Evolutionary conservation across 92 coral and sea anemone genomes (phyloP), one percentile per base, ranked within the genome.

Genomic region (Pocillopora meandrina): DNA sequence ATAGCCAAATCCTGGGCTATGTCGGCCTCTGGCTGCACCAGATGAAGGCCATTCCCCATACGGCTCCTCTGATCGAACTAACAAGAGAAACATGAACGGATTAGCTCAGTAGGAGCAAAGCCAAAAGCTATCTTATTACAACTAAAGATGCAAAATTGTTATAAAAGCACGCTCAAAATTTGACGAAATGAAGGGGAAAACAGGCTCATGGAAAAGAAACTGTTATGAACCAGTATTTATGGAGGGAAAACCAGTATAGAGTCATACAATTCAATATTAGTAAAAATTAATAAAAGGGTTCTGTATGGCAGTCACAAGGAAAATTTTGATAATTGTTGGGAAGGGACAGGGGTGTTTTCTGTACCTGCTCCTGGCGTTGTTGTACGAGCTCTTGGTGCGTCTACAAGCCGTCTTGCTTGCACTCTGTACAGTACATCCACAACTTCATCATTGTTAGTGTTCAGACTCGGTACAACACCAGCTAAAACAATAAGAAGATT

Each of bases 381-480:
- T 14, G 34, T 20, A 57, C 96, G 91, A 12, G 92, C 86, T 65
- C 95, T 90, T 11, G 99, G 98, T 47, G 87, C 83, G 63, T 97
- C 99, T 52, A 92, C 57, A 88, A 97, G 92, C 76, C 92, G 88
- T 92, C 80, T 84, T 42, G 93, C 99, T 65, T 97, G 99, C 18
- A 97, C 99, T 78, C 99, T 89, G 92, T 92, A 97, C 75, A 93
- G 85, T 12, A 97, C 95, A 75, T 97, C 99, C 79, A 92, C 92
- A 60, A 94, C 95, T 65, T 97, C 99, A 26, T 86, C 90, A 47
- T 87, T 93, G 34, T 82, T 91, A 31, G 97, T 84, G 31, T 89
- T 89, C 33, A 92, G 73, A 74, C 96, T 93, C 34, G 91, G 87
- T 11, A 87, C 87, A 15, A 87, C 68, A 76, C 98, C 98, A 76